Evolutionary conservation across 2,113 vertebrate species (phyloP), one percentile per base, ranked within the genome.

Genomic region (Zapornia atra): DNA sequence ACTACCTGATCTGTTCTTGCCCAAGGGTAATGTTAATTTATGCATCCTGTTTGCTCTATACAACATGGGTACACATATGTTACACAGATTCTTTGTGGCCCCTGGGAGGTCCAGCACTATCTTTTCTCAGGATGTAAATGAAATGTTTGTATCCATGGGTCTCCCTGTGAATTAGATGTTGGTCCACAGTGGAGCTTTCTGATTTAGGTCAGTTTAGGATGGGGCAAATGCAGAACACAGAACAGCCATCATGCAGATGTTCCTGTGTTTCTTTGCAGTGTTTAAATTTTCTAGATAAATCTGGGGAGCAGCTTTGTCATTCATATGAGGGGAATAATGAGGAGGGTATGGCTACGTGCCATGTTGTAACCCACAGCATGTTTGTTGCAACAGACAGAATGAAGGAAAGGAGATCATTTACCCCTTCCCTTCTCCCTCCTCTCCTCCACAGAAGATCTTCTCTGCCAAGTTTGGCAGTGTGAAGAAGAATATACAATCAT

Each of bases 1-100:
- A 75, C 71, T 68, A 65, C 72, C 65, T 83, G 88, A 96, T 96
- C 84, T 71, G 56, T 66, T 95, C 86, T 90, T 93, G 90, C 94
- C 73, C 53, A 60, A 86, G 80, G 92, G 90, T 76, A 94, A 31
- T 85, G 66, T 60, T 83, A 78, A 68, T 90, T 93, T 81, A 29
- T 93, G 87, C 79, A 73, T 93, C 64, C 82, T 92, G 90, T 94
- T 93, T 94, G 88, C 51, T 78, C 76, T 75, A 69, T 68, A 11
- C 56, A 78, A 83, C 85, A 57, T 24, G 36, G 71, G 60, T 56
- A 51, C 71, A 59, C 50, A 50, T 10, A 76, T 69, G 75, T 83
- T 94, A 82, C 82, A 82, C 29, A 95, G 91, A 11, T 33, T 48
- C 65, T 88, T 64, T 76, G 56, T 79, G 61, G 44, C 61, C 53